Percentiles rank a stretch among this genome's conserved stretches.
These are phyloP conservation scores for Scaptodrosophila latifasciaeformis DNA, from an alignment of 2,888 invertebrate genomes.

Conservation along the genomic window DNA sequence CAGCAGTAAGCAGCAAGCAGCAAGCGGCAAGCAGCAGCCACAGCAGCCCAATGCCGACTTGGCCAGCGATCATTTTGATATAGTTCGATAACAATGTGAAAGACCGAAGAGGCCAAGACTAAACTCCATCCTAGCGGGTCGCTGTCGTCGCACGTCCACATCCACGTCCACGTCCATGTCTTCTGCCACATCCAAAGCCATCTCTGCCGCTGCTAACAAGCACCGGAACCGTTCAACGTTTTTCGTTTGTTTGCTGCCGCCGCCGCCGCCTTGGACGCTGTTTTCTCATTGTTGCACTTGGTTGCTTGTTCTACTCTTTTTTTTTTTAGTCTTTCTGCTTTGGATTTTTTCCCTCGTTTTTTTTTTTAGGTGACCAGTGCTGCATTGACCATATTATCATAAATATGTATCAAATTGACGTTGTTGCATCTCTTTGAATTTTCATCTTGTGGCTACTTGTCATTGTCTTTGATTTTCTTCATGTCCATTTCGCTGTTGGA, in stretches of 20 bases:
- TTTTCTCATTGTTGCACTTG: background rate
- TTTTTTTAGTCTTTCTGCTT: background rate
- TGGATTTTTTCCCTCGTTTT: constrained; percentile 22
- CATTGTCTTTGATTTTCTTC: constrained; percentile 65
- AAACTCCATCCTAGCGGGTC: constrained; percentile 43
- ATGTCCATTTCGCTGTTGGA: background rate
- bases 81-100: constrained; percentile 66
- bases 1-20: background rate
- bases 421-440: constrained; percentile 68
- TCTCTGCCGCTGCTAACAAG: constrained; percentile 9
- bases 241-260: constrained; percentile 44
- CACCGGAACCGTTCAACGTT: constrained; percentile 51
- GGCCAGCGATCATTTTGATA: constrained; percentile 61
- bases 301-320: constrained; percentile 3
- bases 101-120: constrained; percentile 37
- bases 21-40: background rate
- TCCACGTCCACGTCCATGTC: constrained; percentile 9
- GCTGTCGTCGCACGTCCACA: constrained; percentile 48
- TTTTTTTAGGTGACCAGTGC: constrained; percentile 38
- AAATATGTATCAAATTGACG: constrained; percentile 67
- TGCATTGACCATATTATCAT: constrained; percentile 59
- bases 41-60: constrained; percentile 12
- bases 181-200: constrained; percentile 40
- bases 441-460: constrained; percentile 66
- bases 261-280: constrained; percentile 14